A percentile compares a stretch with the other conserved stretches of the same genome.
Conservation (phyloP, 1,140 invertebrate species). For the Rhizoglyphus robini region DNA sequence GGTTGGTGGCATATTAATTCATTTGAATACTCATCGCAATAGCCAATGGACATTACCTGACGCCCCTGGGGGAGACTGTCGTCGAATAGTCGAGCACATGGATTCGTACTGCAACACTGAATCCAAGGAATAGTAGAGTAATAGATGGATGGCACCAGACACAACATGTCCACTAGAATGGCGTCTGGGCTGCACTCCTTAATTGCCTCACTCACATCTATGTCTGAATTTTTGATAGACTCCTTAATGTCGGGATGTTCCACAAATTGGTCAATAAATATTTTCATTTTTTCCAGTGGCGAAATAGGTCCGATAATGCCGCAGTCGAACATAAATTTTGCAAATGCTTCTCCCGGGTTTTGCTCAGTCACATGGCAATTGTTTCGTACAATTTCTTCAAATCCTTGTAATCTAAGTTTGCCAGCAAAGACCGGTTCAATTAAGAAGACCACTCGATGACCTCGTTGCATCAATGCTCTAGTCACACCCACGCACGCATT, state of each 20-base stretch:
- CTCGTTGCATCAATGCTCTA: too few relatives aligned
- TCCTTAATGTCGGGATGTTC: too few relatives aligned
- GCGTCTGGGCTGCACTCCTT: slow-evolving; percentile 10
- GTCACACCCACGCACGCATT: too few relatives aligned
- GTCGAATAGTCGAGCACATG: background rate
- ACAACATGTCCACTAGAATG: slow-evolving; percentile 1
- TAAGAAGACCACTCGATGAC: too few relatives aligned
- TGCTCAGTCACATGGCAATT: too few relatives aligned
- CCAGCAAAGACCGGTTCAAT: too few relatives aligned
- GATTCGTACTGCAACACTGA: background rate
- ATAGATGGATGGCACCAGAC: slow-evolving; percentile 4
- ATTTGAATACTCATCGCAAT: background rate
- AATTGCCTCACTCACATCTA: background rate
- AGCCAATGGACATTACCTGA: background rate
- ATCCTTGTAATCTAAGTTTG: background rate
- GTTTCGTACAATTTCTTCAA: background rate
- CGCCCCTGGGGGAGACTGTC: background rate
- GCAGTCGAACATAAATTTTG: background rate
- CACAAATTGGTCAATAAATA: too few relatives aligned
- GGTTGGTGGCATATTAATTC: background rate
- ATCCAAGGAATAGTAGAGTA: slow-evolving; percentile 7
- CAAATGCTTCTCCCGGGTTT: background rate
- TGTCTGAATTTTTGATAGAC: too few relatives aligned
- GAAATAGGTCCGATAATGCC: background rate
- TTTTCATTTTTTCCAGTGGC: background rate